These are phyloP conservation scores for Pachyseris speciosa DNA, from an alignment of 64 coral and sea anemone species.

Conservation along the genomic window DNA sequence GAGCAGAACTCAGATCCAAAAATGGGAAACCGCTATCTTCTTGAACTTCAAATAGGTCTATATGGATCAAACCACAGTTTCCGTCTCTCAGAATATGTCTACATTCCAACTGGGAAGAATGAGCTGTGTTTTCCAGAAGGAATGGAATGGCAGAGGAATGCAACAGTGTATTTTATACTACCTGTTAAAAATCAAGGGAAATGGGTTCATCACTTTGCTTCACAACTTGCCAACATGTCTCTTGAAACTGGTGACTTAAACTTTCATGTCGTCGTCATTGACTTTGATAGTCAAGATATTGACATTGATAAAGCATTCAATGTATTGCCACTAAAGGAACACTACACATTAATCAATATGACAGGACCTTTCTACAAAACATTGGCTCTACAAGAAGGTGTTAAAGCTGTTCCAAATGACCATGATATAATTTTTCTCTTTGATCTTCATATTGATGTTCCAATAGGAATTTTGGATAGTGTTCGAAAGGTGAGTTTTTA, in stretches of 20 bases:
- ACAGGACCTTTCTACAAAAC: constrained; percentile 36
- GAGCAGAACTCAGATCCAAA: constrained; percentile 34
- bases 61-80: constrained; percentile 20
- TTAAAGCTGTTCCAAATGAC: constrained; percentile 29
- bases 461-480: constrained; percentile 12
- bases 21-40: constrained; percentile 35
- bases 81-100: constrained; percentile 58
- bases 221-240: constrained; percentile 10
- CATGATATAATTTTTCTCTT: constrained; percentile 43
- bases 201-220: constrained; percentile 53
- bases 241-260: neutral
- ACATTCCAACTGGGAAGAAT: neutral
- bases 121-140: constrained; percentile 51
- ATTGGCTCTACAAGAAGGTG: constrained; percentile 24
- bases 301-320: constrained; percentile 18
- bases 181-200: constrained; percentile 56
- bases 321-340: neutral
- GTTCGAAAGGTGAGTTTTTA: constrained; percentile 14
- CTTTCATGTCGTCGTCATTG: constrained; percentile 27
- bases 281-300: constrained; percentile 48
- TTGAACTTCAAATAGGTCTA: constrained; percentile 30
- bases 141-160: constrained; percentile 15
- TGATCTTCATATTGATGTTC: constrained; percentile 55
- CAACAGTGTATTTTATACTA: constrained; percentile 46
- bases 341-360: constrained; percentile 24